Conservation (phyloP, 1,140 invertebrate species). For the Penaeus indicus region DNA sequence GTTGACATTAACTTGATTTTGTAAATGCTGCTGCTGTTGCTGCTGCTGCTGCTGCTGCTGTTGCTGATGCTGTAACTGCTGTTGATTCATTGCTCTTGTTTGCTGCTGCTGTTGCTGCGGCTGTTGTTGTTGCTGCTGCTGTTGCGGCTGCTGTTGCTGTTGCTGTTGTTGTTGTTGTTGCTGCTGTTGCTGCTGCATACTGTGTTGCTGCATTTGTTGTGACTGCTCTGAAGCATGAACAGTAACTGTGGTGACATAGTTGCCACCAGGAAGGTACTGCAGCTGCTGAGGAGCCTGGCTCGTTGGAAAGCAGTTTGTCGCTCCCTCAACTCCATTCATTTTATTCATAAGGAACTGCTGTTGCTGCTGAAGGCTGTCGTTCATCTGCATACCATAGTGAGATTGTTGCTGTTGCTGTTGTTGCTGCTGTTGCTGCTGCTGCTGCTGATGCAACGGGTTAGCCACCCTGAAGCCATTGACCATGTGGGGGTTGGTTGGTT, state of each 20-base stretch:
- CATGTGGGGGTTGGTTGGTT: conserved; percentile 61
- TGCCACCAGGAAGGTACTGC: conserved; percentile 58
- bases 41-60: conserved; percentile 22
- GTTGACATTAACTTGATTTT: conserved; percentile 42
- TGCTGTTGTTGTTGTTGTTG: not conserved
- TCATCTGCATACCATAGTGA: conserved; percentile 52
- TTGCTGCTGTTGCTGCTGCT: conserved; percentile 39
- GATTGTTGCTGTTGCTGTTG: conserved; percentile 20
- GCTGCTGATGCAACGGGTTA: conserved; percentile 50
- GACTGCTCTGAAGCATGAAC: conserved; percentile 56
- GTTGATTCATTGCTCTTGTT: not conserved
- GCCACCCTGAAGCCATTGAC: conserved; percentile 54
- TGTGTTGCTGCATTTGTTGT: conserved; percentile 30
- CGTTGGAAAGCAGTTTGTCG: conserved; percentile 50
- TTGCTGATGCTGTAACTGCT: conserved; percentile 32
- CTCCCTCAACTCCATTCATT: conserved; percentile 56
- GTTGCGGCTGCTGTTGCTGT: conserved; percentile 45
- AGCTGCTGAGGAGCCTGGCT: conserved; percentile 52
- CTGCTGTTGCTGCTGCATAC: too few relatives aligned
- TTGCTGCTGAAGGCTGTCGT: conserved; percentile 49
- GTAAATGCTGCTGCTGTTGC: conserved; percentile 33
- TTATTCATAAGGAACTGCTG: conserved; percentile 60
- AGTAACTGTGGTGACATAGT: conserved; percentile 57
- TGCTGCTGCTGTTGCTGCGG: conserved; percentile 39
- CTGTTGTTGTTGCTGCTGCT: conserved; percentile 8